A percentile compares a stretch with the other conserved stretches of the same genome.
These are phyloP conservation scores for Hexactinellida sp. DNA, from an alignment of 37 sponge, comb jelly and placozoan genomes.

Conservation along the genomic window DNA sequence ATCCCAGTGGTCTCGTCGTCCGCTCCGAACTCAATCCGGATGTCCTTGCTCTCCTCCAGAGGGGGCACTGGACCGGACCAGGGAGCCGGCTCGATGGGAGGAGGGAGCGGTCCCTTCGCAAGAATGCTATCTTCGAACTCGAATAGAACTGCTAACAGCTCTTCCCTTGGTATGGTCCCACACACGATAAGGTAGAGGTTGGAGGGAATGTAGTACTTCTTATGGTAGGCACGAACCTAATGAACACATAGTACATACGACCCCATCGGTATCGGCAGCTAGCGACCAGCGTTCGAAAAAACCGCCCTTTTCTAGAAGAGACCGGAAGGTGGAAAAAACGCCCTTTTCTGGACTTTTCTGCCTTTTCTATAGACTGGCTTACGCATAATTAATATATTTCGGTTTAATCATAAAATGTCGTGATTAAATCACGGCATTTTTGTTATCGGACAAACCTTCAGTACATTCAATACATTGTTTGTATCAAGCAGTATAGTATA, in stretches of 20 bases:
- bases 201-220: conserved; percentile 64
- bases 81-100: conserved; percentile 48
- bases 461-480: background rate
- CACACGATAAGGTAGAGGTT: conserved; percentile 64
- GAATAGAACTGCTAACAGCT: conserved; percentile 39
- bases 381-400: too few relatives aligned
- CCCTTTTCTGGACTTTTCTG: too few relatives aligned
- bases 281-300: too few relatives aligned
- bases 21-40: conserved; percentile 42
- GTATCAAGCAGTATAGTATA: too few relatives aligned
- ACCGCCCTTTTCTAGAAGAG: too few relatives aligned
- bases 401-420: too few relatives aligned
- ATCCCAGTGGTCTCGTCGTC: conserved; percentile 56
- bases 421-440: too few relatives aligned
- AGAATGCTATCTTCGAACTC: conserved; percentile 62
- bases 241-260: conserved; percentile 6
- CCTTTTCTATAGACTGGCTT: too few relatives aligned
- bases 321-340: too few relatives aligned
- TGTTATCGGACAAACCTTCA: too few relatives aligned
- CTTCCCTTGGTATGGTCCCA: conserved; percentile 49
- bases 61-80: conserved; percentile 63
- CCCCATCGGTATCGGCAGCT: too few relatives aligned
- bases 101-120: conserved; percentile 41
- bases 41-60: conserved; percentile 19
- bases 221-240: conserved; percentile 62